Conservation (phyloP, 2,888 invertebrate genomes). For the Lasius fuliginosus region DNA sequence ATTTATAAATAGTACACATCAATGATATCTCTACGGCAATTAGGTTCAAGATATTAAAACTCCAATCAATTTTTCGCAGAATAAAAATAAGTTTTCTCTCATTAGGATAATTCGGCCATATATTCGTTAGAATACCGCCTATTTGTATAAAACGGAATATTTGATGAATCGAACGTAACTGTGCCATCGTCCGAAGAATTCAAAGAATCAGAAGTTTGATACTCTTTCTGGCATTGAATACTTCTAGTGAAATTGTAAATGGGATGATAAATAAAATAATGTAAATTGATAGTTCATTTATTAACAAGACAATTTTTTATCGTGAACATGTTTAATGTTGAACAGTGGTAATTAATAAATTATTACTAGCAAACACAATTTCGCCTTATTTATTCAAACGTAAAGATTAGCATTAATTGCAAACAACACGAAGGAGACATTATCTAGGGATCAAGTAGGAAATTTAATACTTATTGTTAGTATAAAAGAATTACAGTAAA, state of each 20-base stretch:
- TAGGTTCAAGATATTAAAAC: not conserved
- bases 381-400: not conserved
- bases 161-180: not conserved
- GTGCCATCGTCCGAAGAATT: not conserved
- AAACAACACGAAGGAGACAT: not conserved
- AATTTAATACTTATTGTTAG: not conserved
- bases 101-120: not conserved
- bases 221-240: not conserved
- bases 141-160: conserved; percentile 6
- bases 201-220: not conserved
- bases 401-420: conserved; percentile 1
- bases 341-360: conserved; percentile 1
- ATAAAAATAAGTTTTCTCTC: not conserved
- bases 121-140: not conserved
- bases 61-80: not conserved
- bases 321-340: not conserved
- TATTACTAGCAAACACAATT: not conserved
- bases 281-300: not conserved
- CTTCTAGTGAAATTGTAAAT: not conserved
- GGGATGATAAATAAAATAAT: not conserved
- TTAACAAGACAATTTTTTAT: not conserved
- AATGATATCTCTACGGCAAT: not conserved
- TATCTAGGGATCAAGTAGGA: not conserved
- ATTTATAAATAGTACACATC: not conserved
- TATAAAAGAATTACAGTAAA: not conserved